Evolutionary conservation across 2,888 invertebrate species (phyloP).

Genomic region (Yponomeuta malinellus): DNA sequence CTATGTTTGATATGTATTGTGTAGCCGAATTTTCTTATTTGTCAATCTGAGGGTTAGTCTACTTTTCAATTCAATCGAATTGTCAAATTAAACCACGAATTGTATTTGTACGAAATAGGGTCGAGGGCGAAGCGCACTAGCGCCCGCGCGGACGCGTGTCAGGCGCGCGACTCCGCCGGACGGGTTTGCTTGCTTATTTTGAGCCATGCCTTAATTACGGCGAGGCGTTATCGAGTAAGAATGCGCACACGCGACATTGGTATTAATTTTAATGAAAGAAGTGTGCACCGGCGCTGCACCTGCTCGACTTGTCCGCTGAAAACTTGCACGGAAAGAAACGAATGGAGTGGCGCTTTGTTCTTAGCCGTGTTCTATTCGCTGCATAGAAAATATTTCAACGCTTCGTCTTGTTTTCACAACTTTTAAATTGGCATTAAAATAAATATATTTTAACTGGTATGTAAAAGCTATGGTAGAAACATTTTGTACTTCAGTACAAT

Average conservation of each 20-base stretch:
- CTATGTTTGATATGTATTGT: too few relatives aligned
- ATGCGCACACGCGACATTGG: slow-evolving; percentile 75
- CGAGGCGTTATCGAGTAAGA: slow-evolving; percentile 74
- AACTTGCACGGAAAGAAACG: slow-evolving; percentile 37
- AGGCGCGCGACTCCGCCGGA: slow-evolving; percentile 43
- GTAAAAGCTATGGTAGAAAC: too few relatives aligned
- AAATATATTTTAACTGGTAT: too few relatives aligned
- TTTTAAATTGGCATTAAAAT: too few relatives aligned
- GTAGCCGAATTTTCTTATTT: too few relatives aligned
- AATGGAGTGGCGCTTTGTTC: slow-evolving; percentile 24
- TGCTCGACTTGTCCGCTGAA: slow-evolving; percentile 64
- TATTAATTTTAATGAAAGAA: slow-evolving; percentile 76
- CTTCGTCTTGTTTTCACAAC: too few relatives aligned
- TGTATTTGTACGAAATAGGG: not conserved
- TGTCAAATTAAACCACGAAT: too few relatives aligned
- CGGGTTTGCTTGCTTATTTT: slow-evolving; percentile 43
- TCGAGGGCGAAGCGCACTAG: not conserved
- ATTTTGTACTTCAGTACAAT: too few relatives aligned
- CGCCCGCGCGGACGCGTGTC: slow-evolving; percentile 56
- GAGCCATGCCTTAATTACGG: slow-evolving; percentile 70
- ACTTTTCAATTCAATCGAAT: too few relatives aligned
- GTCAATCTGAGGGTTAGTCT: too few relatives aligned
- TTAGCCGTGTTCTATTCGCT: not conserved
- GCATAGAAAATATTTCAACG: not conserved
- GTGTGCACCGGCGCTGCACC: slow-evolving; percentile 67